phyloP scores from a whole-genome alignment of 2,888 invertebrate species.

The Pantelozetes paolii region DNA sequence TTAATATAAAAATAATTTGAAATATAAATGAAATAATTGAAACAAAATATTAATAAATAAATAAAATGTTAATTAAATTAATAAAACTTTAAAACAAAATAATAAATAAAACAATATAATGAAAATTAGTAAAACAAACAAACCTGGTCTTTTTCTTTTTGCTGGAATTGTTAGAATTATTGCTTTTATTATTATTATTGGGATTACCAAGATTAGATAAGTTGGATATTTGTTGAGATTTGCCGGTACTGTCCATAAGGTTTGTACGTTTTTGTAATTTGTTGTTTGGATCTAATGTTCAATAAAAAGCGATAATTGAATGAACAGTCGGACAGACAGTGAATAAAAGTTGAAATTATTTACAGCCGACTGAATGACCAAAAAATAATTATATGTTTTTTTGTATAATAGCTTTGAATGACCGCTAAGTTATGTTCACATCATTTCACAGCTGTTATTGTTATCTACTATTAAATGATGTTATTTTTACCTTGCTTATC shows the following conservation, averaged over 20 bases:
- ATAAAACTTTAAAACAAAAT: not conserved
- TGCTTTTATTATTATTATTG: slow-evolving; percentile 12
- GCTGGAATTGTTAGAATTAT: not conserved
- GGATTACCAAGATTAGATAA: not conserved
- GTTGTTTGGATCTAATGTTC: slow-evolving; percentile 6
- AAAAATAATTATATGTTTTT: too few species aligned
- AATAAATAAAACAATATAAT: not conserved
- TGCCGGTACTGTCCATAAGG: slow-evolving; percentile 9
- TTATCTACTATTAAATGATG: not conserved
- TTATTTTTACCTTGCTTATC: too few species aligned
- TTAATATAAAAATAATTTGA: not conserved
- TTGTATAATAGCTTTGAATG: not conserved
- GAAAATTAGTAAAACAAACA: not conserved
- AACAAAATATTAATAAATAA: too few species aligned
- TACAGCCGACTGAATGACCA: not conserved
- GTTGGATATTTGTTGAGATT: slow-evolving; percentile 18
- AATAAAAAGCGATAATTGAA: slow-evolving; percentile 8
- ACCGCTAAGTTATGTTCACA: slow-evolving; percentile 4
- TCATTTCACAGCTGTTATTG: slow-evolving; percentile 11
- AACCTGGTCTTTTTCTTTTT: slow-evolving; percentile 36
- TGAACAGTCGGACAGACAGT: not conserved
- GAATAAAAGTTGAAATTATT: not conserved
- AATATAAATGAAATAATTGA: not conserved
- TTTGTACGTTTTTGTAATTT: slow-evolving; percentile 28
- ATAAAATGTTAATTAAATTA: not conserved